Evolutionary conservation across 2,113 vertebrate genomes (phyloP).

Genomic region (Lethenteron reissneri): DNA sequence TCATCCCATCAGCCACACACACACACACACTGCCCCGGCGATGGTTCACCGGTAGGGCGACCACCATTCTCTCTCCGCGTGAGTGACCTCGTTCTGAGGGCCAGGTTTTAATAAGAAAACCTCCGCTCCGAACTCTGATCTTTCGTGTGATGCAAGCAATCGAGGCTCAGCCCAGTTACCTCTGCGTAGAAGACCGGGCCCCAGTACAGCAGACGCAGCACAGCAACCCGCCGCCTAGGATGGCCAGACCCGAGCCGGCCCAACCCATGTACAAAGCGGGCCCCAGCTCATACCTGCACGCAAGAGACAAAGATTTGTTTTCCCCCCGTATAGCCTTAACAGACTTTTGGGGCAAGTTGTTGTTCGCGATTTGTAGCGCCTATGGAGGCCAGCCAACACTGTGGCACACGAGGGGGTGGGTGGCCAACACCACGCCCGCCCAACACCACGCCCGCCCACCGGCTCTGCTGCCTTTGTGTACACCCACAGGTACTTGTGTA

Average conservation of each 20-base stretch:
- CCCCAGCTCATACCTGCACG: slow-evolving; percentile 48
- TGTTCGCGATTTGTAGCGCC: neutral
- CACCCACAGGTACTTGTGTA: no score
- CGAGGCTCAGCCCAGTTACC: no score
- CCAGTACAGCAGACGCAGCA: slow-evolving; percentile 22
- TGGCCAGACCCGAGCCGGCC: slow-evolving; percentile 40
- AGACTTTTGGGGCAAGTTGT: neutral
- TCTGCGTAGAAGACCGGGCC: no score
- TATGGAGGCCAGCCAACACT: neutral
- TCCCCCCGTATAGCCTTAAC: no score
- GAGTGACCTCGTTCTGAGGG: no score
- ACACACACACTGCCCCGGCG: no score
- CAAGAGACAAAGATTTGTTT: slow-evolving; percentile 4
- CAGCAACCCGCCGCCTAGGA: slow-evolving; percentile 37
- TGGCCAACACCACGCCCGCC: neutral
- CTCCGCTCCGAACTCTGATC: no score
- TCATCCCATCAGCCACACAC: no score
- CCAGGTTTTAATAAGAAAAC: no score
- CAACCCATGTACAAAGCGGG: slow-evolving; percentile 59
- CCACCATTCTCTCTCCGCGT: no score
- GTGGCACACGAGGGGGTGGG: neutral
- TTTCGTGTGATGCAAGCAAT: no score
- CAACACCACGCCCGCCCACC: neutral
- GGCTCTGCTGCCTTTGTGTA: neutral
- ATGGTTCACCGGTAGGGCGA: no score